Evolutionary conservation across 2,888 invertebrate genomes (phyloP), one percentile per base, ranked within the genome.

Genomic region (Tenthredo distinguenda): DNA sequence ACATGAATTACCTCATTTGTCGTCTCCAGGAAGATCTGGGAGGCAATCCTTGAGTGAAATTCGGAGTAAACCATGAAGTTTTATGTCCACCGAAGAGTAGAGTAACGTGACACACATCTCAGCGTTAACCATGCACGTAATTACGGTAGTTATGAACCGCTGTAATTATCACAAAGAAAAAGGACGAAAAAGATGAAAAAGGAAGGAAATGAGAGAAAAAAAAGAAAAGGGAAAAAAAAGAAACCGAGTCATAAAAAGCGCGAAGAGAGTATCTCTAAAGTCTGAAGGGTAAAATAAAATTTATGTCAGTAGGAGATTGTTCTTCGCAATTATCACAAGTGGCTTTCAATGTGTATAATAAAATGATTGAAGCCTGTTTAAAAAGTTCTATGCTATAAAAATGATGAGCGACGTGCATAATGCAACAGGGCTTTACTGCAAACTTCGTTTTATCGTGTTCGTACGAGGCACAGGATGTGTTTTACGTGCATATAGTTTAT

Each of bases 31-130:
- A 37, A 79, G 58, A 58, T 34, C 55, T 47, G n/a, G 58, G 58
- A 55, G 43, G 76, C 47, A 31, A 81, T 81, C 81, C 81, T 55
- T 77, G 65, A 81, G 81, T 12, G 81, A 81, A 81, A 62, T 62
- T 62, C 21, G n/a, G 31, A 50, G 21, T 62, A 58, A 81, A 21
- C 21, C 81, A 37, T 34, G 62, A 21, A 81, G 31, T 81, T 81
- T 81, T 62, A 62, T 37, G 34, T 18, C 15, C 77, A 34, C 18
- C 31, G n/a, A 18, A n/a, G n/a, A 21, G 34, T 0, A 18, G 31
- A 55, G 34, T 18, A 76, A 43, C 26, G 55, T 55, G 31, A 55
- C n/a, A 18, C 10, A 21, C 40, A 74, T 26, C 40, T 43, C 72
- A 0, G 40, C 72, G 18, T 15, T 34, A 68, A 31, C 34, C 68